These are phyloP conservation scores for Acrobasis repandana DNA, from an alignment of 2,888 invertebrate genomes.

Conservation along the genomic window DNA sequence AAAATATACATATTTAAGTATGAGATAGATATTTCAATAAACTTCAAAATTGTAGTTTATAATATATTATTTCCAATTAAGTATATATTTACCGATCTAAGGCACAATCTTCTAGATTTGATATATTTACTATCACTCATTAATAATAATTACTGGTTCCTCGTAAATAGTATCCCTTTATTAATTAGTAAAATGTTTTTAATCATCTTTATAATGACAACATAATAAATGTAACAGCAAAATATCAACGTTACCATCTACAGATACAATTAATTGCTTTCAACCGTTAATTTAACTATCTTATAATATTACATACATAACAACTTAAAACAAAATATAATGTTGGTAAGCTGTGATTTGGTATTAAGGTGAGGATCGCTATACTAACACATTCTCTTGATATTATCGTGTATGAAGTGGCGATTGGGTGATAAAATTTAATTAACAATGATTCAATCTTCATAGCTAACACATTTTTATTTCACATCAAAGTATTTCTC, in stretches of 20 bases:
- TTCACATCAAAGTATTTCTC: background rate
- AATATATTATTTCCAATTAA: conserved; percentile 31
- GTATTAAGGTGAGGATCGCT: conserved; percentile 81
- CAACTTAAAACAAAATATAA: conserved; percentile 79
- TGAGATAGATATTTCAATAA: conserved; percentile 39
- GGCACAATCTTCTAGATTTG: conserved; percentile 77
- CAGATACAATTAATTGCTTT: conserved; percentile 68
- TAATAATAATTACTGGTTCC: conserved; percentile 60
- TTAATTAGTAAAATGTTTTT: conserved; percentile 63
- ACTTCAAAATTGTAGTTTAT: conserved; percentile 47
- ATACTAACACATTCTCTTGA: conserved; percentile 58
- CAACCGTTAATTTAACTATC: conserved; percentile 69
- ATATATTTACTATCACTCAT: conserved; percentile 72
- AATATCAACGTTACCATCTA: conserved; percentile 70
- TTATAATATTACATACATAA: conserved; percentile 69
- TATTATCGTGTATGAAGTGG: conserved; percentile 26
- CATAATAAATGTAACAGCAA: conserved; percentile 75
- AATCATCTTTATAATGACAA: conserved; percentile 61
- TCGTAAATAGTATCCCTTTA: conserved; percentile 57
- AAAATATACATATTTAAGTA: conserved; percentile 66
- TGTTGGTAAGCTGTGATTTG: conserved; percentile 83
- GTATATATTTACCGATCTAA: conserved; percentile 67
- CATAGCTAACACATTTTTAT: background rate
- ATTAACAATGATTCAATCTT: conserved; percentile 10
- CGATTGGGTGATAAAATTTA: conserved; percentile 2